Evolutionary conservation across 2,888 invertebrate genomes (phyloP), one percentile per base, ranked within the genome.

Genomic region (Onthophagus sagittarius): DNA sequence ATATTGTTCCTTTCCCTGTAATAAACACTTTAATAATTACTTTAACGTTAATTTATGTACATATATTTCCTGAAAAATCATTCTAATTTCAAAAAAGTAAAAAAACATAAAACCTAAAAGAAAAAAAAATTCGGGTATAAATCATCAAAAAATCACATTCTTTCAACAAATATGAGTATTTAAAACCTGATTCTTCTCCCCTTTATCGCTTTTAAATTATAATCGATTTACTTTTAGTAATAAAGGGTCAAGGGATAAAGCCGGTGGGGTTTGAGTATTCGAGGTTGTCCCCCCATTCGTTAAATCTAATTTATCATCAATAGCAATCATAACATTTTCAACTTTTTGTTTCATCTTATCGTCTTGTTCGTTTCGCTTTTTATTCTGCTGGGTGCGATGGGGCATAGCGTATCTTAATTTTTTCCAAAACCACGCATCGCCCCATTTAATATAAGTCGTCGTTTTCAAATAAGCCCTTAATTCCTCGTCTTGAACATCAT

Each of bases 371-470:
- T 53, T 53, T 53, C 39, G 23, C 3, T 23, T 53, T 53, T 53
- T 53, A 11, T 7, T 53, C 3, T 1, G 23, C 3, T 1, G 23
- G 1, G n/a, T 63, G 14, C 13, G 11, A 67, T 23, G 67, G 6
- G 92, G 93, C 81, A 93, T 85, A 0, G 94, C 94, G 81, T 92
- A 93, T 62, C 89, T 87, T 71, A 95, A 85, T 82, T 92, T 93
- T 72, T 92, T 88, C 94, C 94, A 95, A 85, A 95, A 94, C 90
- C 91, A 92, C 6, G 92, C 91, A 81, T 94, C 94, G 9, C 91
- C 93, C 93, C 93, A 94, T 80, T 92, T 91, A 33, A 95, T 88
- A 81, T 94, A 95, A 0, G 94, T 95, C 82, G 94, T 94, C 84
- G 89, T 91, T 75, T 88, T 88, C 5, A 95, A 85, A 82, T 94